Percentiles rank a stretch among this genome's conserved stretches.
These are phyloP conservation scores for Enteromius unitaeniatus DNA, from an alignment of 2,797 vertebrate species.

Conservation along the genomic window DNA sequence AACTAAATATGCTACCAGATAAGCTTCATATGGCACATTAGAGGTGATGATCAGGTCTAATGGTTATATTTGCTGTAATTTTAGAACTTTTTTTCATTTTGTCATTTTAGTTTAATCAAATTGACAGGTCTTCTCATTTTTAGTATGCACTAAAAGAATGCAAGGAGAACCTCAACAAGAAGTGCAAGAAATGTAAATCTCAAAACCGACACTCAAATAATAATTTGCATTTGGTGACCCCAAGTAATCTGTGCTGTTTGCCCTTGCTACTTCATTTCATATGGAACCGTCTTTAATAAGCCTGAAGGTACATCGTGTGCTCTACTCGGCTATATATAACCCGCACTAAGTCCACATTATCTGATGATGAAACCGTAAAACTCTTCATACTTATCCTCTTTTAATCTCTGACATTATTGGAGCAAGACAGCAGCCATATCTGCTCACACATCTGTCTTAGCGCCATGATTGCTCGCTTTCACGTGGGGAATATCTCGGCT, in stretches of 20 bases:
- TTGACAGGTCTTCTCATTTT: background rate
- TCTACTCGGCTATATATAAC: slow-evolving; percentile 40
- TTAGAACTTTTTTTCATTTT: background rate
- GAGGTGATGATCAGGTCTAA: background rate
- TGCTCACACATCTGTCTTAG: slow-evolving; percentile 50
- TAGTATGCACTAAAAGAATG: background rate
- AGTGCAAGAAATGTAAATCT: background rate
- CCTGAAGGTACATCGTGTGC: slow-evolving; percentile 47
- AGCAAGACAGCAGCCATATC: slow-evolving; percentile 42
- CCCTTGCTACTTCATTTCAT: slow-evolving; percentile 17
- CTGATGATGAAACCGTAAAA: slow-evolving; percentile 48
- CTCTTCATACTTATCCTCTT: slow-evolving; percentile 40
- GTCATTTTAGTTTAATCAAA: background rate
- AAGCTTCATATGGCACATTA: background rate
- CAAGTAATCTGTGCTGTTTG: slow-evolving; percentile 11
- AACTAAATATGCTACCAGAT: slow-evolving; percentile 10
- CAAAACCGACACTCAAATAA: background rate
- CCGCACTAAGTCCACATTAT: slow-evolving; percentile 25
- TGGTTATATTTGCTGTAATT: background rate
- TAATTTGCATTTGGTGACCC: background rate
- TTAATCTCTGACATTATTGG: slow-evolving; percentile 56
- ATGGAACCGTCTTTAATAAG: slow-evolving; percentile 44
- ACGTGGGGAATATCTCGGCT: slow-evolving; percentile 41
- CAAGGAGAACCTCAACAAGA: background rate
- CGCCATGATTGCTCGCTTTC: slow-evolving; percentile 30